Evolutionary conservation across 1,140 invertebrate genomes (phyloP).

Genomic region (Drosophila pachea): DNA sequence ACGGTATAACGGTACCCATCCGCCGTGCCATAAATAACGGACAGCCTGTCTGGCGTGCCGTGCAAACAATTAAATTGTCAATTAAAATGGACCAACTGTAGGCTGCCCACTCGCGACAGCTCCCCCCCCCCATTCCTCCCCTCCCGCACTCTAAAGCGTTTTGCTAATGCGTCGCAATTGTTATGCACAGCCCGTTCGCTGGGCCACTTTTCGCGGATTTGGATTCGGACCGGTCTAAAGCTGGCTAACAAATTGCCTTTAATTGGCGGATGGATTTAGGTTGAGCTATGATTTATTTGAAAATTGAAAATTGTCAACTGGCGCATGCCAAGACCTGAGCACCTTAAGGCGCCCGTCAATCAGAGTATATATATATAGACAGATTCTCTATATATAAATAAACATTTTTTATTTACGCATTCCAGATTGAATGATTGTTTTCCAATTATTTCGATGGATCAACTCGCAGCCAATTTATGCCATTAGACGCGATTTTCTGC

Average conservation of each 20-base stretch:
- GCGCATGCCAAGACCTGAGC: too few species aligned
- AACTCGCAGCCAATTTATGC: slow-evolving; percentile 19
- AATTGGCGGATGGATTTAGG: too few species aligned
- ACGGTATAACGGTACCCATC: slow-evolving; percentile 20
- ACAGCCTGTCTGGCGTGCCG: background rate
- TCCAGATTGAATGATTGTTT: slow-evolving; percentile 1
- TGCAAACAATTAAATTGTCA: slow-evolving; percentile 57
- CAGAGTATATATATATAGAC: background rate
- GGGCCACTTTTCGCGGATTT: too few species aligned
- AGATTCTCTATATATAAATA: background rate
- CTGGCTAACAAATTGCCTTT: too few species aligned
- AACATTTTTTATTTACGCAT: background rate
- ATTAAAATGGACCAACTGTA: slow-evolving; percentile 21
- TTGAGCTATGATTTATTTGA: too few species aligned
- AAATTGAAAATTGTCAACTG: background rate
- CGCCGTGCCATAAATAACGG: slow-evolving; percentile 33
- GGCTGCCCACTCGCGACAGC: background rate
- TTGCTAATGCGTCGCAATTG: slow-evolving; percentile 8
- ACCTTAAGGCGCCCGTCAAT: background rate
- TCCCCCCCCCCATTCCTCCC: too few species aligned
- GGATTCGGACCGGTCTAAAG: too few species aligned
- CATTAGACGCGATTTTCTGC: slow-evolving; percentile 30
- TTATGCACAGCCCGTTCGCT: slow-evolving; percentile 15
- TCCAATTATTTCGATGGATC: background rate
- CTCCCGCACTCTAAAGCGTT: background rate